Evolutionary conservation across 1,140 invertebrate genomes (phyloP).

Genomic region (Meloidogyne floridensis): DNA sequence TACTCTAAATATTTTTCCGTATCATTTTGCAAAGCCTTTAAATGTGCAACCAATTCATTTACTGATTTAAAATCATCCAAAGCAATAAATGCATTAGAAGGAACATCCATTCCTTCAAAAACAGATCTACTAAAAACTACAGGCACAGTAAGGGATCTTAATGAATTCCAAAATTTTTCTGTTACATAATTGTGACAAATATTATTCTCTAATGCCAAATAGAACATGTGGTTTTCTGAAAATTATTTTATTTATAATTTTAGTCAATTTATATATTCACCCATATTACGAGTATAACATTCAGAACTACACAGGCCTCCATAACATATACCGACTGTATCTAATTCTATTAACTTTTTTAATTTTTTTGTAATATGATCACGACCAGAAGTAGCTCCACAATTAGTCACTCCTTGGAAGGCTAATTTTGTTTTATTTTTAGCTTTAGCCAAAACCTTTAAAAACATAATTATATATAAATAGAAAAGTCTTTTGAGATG

Average conservation of each 20-base stretch:
- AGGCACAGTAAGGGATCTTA: constrained; percentile 18
- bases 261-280: neutral
- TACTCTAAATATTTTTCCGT: constrained; percentile 27
- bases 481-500: no score
- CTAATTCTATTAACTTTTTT: neutral
- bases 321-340: neutral
- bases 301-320: neutral
- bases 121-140: constrained; percentile 20
- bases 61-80: constrained; percentile 30
- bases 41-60: constrained; percentile 26
- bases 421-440: constrained; percentile 22
- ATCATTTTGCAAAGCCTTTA: constrained; percentile 17
- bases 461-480: neutral
- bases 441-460: constrained; percentile 10
- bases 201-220: constrained; percentile 66
- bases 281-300: neutral
- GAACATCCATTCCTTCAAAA: constrained; percentile 28
- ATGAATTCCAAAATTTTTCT: constrained; percentile 59
- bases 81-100: constrained; percentile 31
- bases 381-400: constrained; percentile 1
- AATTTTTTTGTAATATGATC: constrained; percentile 14
- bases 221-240: constrained; percentile 48
- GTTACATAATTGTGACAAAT: constrained; percentile 65
- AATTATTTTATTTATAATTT: neutral
- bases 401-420: constrained; percentile 21